phyloP scores from a whole-genome alignment of 2,888 invertebrate genomes.

The Diploptera punctata region DNA sequence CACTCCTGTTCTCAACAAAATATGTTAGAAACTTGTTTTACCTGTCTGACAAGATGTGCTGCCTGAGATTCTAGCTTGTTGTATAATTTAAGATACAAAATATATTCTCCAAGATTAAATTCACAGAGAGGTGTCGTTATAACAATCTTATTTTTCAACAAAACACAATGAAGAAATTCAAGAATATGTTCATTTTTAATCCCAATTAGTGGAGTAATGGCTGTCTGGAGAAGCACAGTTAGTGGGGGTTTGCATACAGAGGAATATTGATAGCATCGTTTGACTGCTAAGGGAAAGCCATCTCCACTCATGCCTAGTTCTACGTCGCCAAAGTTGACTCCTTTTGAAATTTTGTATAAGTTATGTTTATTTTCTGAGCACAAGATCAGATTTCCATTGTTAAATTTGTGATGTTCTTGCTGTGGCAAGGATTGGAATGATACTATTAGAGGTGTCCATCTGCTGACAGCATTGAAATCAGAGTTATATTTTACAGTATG shows the following conservation, averaged over 20 bases:
- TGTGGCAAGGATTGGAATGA: not conserved
- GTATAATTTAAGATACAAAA: conserved; percentile 45
- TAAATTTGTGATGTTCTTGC: not conserved
- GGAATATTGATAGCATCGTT: conserved; percentile 47
- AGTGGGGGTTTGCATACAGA: conserved; percentile 43
- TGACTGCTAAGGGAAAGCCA: conserved; percentile 51
- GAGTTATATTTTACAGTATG: too few relatives aligned
- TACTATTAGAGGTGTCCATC: conserved; percentile 3
- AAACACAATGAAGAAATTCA: conserved; percentile 51
- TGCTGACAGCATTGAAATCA: not conserved
- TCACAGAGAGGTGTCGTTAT: conserved; percentile 54
- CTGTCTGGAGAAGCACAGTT: conserved; percentile 47
- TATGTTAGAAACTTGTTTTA: too few relatives aligned
- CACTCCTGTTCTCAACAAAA: too few relatives aligned
- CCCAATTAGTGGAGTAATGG: conserved; percentile 49
- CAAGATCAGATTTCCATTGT: not conserved
- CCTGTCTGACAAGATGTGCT: conserved; percentile 40
- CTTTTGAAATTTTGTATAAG: conserved; percentile 34
- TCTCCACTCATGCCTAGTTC: conserved; percentile 52
- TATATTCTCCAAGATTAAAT: conserved; percentile 54
- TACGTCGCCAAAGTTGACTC: conserved; percentile 53
- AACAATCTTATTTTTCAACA: conserved; percentile 49
- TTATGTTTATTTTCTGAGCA: not conserved
- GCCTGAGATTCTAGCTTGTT: not conserved
- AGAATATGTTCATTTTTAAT: conserved; percentile 50